Percentiles rank a stretch among this genome's conserved stretches.
These are phyloP conservation scores for Chloroceryle aenea DNA, from an alignment of 2,113 vertebrate species.

Conservation along the genomic window DNA sequence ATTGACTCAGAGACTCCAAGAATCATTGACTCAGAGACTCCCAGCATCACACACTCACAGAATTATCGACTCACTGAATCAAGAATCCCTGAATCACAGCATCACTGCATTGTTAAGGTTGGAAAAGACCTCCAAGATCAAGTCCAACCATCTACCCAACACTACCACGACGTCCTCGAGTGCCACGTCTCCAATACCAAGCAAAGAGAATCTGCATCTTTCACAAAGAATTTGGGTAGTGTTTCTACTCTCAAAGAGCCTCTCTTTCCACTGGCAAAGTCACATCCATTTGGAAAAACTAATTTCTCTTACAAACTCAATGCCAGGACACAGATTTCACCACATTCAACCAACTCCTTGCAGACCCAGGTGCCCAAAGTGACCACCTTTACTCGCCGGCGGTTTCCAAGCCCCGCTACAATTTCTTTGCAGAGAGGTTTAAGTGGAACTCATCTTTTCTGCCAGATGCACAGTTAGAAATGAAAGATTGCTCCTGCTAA, in stretches of 20 bases:
- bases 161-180: too few species aligned
- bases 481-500: background rate
- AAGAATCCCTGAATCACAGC: too few species aligned
- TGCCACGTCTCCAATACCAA: background rate
- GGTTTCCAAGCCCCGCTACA: background rate
- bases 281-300: background rate
- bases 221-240: background rate
- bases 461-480: background rate
- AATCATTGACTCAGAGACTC: too few species aligned
- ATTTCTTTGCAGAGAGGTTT: background rate
- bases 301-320: background rate
- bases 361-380: background rate
- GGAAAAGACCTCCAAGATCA: too few species aligned
- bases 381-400: background rate
- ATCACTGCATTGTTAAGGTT: too few species aligned
- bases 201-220: background rate
- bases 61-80: too few species aligned
- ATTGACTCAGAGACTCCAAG: too few species aligned
- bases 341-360: background rate
- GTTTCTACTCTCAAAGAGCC: background rate
- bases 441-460: background rate
- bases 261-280: background rate
- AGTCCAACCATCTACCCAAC: too few species aligned
- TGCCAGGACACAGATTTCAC: background rate
- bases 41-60: too few species aligned